Evolutionary conservation across 2,888 invertebrate species (phyloP).

Genomic region (Pilophorus perplexus): DNA sequence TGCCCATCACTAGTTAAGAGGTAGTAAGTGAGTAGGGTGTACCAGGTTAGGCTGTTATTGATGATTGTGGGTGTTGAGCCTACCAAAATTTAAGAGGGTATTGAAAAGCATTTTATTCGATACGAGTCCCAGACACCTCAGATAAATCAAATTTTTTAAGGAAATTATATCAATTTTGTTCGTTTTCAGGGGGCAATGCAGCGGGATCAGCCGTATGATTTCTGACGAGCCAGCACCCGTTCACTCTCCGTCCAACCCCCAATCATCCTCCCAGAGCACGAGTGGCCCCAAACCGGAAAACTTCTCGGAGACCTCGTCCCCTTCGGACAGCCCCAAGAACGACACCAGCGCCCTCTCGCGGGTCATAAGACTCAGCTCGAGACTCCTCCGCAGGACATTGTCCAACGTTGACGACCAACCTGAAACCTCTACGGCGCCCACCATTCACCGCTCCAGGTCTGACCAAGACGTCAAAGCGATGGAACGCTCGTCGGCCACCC

Average conservation of each 20-base stretch:
- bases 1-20: too few relatives aligned
- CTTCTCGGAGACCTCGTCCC: background rate
- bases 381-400: conserved; percentile 38
- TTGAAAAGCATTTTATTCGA: too few relatives aligned
- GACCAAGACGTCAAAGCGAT: conserved; percentile 38
- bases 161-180: too few relatives aligned
- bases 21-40: too few relatives aligned
- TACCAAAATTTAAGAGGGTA: too few relatives aligned
- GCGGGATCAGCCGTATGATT: background rate
- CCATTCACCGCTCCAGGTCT: conserved; percentile 36
- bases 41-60: too few relatives aligned
- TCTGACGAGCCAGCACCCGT: conserved; percentile 11
- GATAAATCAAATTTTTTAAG: too few relatives aligned
- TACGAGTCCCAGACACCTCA: too few relatives aligned
- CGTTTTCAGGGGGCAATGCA: conserved; percentile 22
- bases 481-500: conserved; percentile 10
- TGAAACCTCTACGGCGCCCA: conserved; percentile 14
- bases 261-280: background rate
- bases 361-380: conserved; percentile 41
- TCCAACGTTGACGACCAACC: conserved; percentile 40
- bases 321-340: background rate
- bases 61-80: too few relatives aligned
- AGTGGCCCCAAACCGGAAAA: background rate
- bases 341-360: conserved; percentile 34
- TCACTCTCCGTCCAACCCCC: background rate